Evolutionary conservation across 2,888 invertebrate species (phyloP).

Genomic region (Tromatobia lineatoria): DNA sequence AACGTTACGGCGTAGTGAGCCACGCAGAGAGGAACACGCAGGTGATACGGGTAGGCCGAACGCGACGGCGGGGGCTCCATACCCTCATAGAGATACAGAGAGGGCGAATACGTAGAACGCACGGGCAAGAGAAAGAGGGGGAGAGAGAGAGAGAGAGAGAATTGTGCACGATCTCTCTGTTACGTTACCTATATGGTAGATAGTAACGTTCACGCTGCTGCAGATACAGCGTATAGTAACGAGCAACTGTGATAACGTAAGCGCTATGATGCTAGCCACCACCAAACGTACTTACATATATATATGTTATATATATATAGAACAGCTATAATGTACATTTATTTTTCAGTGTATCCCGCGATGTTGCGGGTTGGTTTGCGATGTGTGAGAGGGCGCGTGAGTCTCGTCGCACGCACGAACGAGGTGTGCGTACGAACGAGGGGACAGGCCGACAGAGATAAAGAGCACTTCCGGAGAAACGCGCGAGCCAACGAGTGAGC

Average conservation of each 20-base stretch:
- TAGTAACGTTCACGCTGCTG: background rate
- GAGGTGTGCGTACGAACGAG: conserved; percentile 71
- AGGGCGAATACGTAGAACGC: conserved; percentile 14
- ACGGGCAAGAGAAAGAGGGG: conserved; percentile 33
- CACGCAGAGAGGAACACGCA: conserved; percentile 67
- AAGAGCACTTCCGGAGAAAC: conserved; percentile 84
- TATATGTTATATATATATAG: too few species aligned
- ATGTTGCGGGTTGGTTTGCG: background rate
- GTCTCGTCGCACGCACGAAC: conserved; percentile 63
- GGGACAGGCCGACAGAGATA: conserved; percentile 85
- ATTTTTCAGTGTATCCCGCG: background rate
- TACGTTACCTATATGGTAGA: conserved; percentile 43
- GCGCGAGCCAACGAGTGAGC: conserved; percentile 62
- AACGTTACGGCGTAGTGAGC: conserved; percentile 53
- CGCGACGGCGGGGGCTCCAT: conserved; percentile 49
- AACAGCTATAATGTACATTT: background rate
- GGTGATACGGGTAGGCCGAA: conserved; percentile 70
- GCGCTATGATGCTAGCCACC: conserved; percentile 17
- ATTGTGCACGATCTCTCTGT: conserved; percentile 33
- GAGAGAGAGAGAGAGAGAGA: conserved; percentile 64
- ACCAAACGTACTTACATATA: background rate
- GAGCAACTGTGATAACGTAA: conserved; percentile 40
- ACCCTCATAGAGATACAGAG: conserved; percentile 27
- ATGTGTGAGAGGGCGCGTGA: conserved; percentile 63
- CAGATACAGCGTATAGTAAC: conserved; percentile 21